Base-by-base conservation (phyloP, 2,888 invertebrate species). In the Ferrisia virgata region DNA sequence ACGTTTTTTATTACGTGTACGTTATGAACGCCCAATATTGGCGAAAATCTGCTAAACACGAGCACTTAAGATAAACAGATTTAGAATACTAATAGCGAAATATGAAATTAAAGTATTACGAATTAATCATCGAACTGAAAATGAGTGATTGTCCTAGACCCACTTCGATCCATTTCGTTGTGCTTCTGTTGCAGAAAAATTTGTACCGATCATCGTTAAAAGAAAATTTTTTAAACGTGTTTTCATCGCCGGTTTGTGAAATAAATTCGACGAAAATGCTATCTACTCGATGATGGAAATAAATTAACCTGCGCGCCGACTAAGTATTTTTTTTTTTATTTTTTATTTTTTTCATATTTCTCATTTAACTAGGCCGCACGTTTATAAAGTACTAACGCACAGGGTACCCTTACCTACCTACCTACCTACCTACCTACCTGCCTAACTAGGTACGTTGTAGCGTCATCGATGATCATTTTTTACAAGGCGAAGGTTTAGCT, bases 301-400 rank as follows among this genome's bases (percentile, higher is more conserved):
- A 31, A 72, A 33, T 31, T 15, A 33, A 76, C 36, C 22, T 4
- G 25, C 53, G 1, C 1, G 31, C 33, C 18, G 72, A 13, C 9
- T 36, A 36, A n/a, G n/a, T n/a, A n/a, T n/a, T n/a, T n/a, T n/a
- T n/a, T n/a, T n/a, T n/a, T n/a, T n/a, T n/a, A n/a, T n/a, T n/a
- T n/a, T n/a, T n/a, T n/a, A n/a, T n/a, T 36, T 76, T 76, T 64
- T 15, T 6, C 11, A 36, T 36, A 76, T 36, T 76, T 64, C 36
- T 76, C 72, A 36, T 76, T 36, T 36, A 76, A 36, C 72, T 76
- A 76, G 72, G 72, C 72, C 72, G 72, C 72, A 76, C 72, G 72
- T 76, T 76, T 76, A 76, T 18, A 18, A 9, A 18, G 11, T 36
- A 69, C 33, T 36, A 36, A 22, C 47, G 18, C 31, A 53, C n/a